Base-by-base conservation (phyloP, 2,888 invertebrate genomes). In the Nysson spinosus region DNA sequence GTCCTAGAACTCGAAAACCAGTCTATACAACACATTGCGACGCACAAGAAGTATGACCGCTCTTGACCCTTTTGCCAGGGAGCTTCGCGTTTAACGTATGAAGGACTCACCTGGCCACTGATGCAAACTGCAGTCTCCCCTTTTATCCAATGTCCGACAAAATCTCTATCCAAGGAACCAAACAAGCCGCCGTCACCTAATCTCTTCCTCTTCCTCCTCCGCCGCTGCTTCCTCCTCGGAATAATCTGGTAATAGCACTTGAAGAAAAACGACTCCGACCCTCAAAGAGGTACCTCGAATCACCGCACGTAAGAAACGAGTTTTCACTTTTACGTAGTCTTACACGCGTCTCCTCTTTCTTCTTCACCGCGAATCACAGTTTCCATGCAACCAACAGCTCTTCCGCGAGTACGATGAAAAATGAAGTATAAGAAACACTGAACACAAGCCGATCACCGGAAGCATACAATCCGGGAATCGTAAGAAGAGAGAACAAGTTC, bases 281-380 rank as follows among this genome's bases (percentile, higher is more conserved):
- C n/a, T 22, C 17, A 9, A 17, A 52, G 58, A 20, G 39, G 39
- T 22, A n/a, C 24, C 11, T 39, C 49, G 40, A 49, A 54, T 17
- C 51, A 55, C 51, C 39, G 6, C 28, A 51, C 49, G 52, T 57
- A 50, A 65, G 58, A 37, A 70, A 69, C 66, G 54, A 61, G 72
- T 75, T 75, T 75, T 69, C 75, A 75, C 74, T 71, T 75, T 75
- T 69, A 64, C 58, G 17, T 43, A 42, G 58, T 60, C 44, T 52
- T 49, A 49, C 52, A 22, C 37, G 42, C 54, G 46, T 56, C 57
- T 51, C 40, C 30, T 65, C 62, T 62, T 52, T 30, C 46, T 50
- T 51, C 35, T 11, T 19, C 60, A 35, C 44, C 32, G 43, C n/a
- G 50, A 65, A 50, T 51, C 71, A 56, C 68, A 26, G 60, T 63